Percentiles rank a stretch among this genome's conserved stretches.
phyloP scores from a whole-genome alignment of 2,113 vertebrate genomes.

The Chionomys nivalis region DNA sequence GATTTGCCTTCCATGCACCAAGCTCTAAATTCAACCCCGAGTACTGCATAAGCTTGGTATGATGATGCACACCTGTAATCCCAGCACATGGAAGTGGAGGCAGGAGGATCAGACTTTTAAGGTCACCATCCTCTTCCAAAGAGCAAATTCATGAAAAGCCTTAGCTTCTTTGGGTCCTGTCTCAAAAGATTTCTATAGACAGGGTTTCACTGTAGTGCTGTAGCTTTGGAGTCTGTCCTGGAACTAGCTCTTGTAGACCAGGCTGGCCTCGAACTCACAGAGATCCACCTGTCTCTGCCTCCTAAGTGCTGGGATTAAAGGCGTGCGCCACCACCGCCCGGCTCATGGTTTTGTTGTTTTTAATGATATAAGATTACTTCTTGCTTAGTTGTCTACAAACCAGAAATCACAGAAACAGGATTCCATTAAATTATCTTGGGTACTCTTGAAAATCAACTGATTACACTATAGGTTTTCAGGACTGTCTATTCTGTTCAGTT shows the following conservation, averaged over 20 bases:
- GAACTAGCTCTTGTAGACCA: too few relatives aligned
- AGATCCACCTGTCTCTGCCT: too few relatives aligned
- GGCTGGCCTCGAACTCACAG: too few relatives aligned
- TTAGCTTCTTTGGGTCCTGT: not conserved
- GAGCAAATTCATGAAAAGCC: not conserved
- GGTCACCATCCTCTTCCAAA: too few relatives aligned
- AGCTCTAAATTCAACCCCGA: not conserved
- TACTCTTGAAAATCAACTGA: not conserved
- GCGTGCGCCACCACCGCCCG: too few relatives aligned
- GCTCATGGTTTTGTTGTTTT: too few relatives aligned
- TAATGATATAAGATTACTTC: not conserved
- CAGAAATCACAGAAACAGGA: not conserved
- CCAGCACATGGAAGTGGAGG: too few relatives aligned
- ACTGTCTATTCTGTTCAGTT: not conserved
- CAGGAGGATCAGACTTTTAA: too few relatives aligned
- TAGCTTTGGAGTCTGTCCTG: too few relatives aligned
- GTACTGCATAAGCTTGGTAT: not conserved
- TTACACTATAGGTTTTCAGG: not conserved
- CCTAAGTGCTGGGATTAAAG: too few relatives aligned
- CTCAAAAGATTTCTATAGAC: not conserved
- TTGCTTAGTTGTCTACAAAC: not conserved
- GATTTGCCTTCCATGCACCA: not conserved
- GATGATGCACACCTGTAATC: too few relatives aligned
- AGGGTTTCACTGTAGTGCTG: too few relatives aligned
- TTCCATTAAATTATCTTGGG: not conserved